A percentile compares a stretch with the other conserved stretches of the same genome.
phyloP scores from a whole-genome alignment of 1,140 invertebrate species.

The Pseudomyrmex gracilis region DNA sequence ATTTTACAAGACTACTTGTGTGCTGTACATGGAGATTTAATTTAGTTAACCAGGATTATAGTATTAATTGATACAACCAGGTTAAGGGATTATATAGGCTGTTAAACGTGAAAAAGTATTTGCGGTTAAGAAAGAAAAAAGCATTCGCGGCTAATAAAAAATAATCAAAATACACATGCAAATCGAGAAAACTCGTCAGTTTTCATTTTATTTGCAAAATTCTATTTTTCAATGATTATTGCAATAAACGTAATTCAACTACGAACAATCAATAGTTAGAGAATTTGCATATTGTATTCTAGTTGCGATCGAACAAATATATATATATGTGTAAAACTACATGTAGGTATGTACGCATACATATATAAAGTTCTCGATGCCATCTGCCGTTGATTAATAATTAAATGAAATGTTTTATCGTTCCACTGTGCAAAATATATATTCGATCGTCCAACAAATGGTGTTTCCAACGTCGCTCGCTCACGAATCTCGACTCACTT shows the following conservation, averaged over 20 bases:
- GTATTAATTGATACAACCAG: slow-evolving; percentile 17
- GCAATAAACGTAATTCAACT: slow-evolving; percentile 45
- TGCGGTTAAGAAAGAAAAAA: neutral
- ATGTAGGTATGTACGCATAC: too few relatives aligned
- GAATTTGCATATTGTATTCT: slow-evolving; percentile 50
- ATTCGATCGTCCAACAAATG: too few relatives aligned
- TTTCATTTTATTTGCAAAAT: neutral
- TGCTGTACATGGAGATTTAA: slow-evolving; percentile 10
- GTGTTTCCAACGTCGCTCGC: too few relatives aligned
- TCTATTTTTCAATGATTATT: slow-evolving; percentile 34
- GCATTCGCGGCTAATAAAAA: neutral
- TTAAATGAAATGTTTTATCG: slow-evolving; percentile 14
- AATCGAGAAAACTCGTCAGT: slow-evolving; percentile 3
- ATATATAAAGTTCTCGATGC: slow-evolving; percentile 15
- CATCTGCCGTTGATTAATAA: slow-evolving; percentile 49
- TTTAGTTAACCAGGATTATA: slow-evolving; percentile 38
- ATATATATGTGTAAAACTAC: neutral
- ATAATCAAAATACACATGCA: neutral
- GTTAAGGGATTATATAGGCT: slow-evolving; percentile 7
- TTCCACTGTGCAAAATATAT: neutral
- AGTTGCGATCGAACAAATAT: neutral
- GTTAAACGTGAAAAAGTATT: slow-evolving; percentile 20
- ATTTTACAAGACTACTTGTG: slow-evolving; percentile 9
- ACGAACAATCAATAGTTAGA: slow-evolving; percentile 39
- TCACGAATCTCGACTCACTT: neutral